A percentile compares a stretch with the other conserved stretches of the same genome.
Conservation (phyloP, 2,113 vertebrate genomes). For the Gadus chalcogrammus region DNA sequence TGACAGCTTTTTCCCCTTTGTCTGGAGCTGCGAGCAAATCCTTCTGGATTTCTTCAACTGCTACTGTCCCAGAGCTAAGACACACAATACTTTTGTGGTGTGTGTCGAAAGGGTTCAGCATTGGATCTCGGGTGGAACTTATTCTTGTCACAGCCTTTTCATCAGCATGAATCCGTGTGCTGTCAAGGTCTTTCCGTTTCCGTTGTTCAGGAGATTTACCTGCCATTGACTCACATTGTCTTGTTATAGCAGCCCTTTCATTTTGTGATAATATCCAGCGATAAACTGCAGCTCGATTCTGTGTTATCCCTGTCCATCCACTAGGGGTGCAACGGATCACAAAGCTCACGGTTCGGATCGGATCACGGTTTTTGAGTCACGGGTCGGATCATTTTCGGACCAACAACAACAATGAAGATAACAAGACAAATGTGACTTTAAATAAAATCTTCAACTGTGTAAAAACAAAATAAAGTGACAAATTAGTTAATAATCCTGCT, state of each 20-base stretch:
- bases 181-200: too few relatives aligned
- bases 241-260: constrained; percentile 29
- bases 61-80: constrained; percentile 27
- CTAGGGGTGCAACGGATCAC: too few relatives aligned
- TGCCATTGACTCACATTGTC: constrained; percentile 11
- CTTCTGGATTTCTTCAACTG: constrained; percentile 25
- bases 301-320: constrained; percentile 25
- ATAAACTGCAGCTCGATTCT: constrained; percentile 25
- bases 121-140: constrained; percentile 31
- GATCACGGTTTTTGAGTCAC: too few relatives aligned
- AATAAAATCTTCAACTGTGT: too few relatives aligned
- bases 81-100: constrained; percentile 25
- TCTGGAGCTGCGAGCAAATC: constrained; percentile 29
- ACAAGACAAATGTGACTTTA: too few relatives aligned
- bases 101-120: constrained; percentile 32
- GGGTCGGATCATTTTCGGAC: too few relatives aligned
- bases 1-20: constrained; percentile 23
- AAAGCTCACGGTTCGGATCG: too few relatives aligned
- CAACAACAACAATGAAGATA: too few relatives aligned
- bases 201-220: too few relatives aligned
- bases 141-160: constrained; percentile 32
- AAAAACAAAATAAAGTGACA: too few relatives aligned
- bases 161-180: background rate
- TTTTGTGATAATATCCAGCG: constrained; percentile 34
- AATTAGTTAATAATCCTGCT: too few relatives aligned